Evolutionary conservation across 2,888 invertebrate species (phyloP), one percentile per base, ranked within the genome.

Genomic region (Dolichomitus sp.): DNA sequence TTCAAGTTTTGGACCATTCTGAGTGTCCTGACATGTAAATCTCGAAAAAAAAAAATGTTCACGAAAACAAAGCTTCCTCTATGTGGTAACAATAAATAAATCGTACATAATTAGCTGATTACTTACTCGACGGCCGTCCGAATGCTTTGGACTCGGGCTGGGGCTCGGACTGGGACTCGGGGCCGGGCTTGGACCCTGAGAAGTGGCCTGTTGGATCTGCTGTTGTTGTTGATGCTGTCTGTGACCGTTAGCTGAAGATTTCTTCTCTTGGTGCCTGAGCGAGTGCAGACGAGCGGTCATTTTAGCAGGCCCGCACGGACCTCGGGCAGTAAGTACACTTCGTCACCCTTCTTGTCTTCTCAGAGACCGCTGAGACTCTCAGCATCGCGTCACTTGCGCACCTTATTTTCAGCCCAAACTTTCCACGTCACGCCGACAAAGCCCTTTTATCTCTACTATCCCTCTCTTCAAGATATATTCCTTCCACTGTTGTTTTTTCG

Each of bases 211-310:
- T 74, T 87, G 88, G 69, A 86, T 84, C 57, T 89, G 88, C 59
- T 88, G 87, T 52, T 89, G 83, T 37, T 59, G 59, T n/a, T 90
- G 88, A 54, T 88, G 87, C 59, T 89, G 83, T 84, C 90, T 86
- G 57, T 88, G 86, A 30, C 82, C 88, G 77, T 81, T 88, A 65
- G 85, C 88, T 72, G 85, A 75, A 63, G 89, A 88, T 91, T 92
- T 92, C 90, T 92, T 92, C 88, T 93, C 92, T 90, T 92, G 93
- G 87, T 93, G 93, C 79, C 93, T 92, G 86, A 92, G 91, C 88
- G 93, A 93, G 89, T 93, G 93, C 83, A 93, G 91, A 91, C 93
- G 93, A 86, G 93, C 93, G 88, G 93, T 93, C 93, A 93, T 93
- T 85, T 93, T 93, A 93, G 86, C 89, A 91, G 92, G 93, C 91